Evolutionary conservation across 2,113 vertebrate species (phyloP), one percentile per base, ranked within the genome.

Genomic region (Cardinalis cardinalis): DNA sequence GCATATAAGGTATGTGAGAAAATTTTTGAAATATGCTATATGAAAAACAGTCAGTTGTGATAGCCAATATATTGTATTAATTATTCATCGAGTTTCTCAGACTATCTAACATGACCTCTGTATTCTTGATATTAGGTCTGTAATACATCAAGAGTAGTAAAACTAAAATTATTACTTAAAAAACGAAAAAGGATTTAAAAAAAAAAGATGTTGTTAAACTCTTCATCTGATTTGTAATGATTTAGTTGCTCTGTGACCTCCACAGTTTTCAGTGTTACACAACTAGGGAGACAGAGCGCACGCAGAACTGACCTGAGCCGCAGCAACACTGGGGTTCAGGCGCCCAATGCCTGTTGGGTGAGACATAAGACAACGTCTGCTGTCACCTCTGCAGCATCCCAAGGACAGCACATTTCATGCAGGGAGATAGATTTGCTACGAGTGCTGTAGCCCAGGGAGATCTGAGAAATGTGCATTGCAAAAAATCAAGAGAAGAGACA

Each of bases 401-500:
- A 89, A 73, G 74, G 40, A 92, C 43, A 46, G 74, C 52, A 70
- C 36, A 52, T 84, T 81, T 75, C n/a, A 90, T 28, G 15, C 40
- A 56, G 48, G 12, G 40, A 89, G 26, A 92, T 63, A 89, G 43
- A 85, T 77, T 87, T 91, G 71, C 63, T 76, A 17, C 0, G 0
- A 80, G 59, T 36, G 23, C 48, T 60, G 40, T 46, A 89, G 81
- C 36, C 48, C 60, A 53, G 74, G 70, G 68, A 84, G 25, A 56
- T 58, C 28, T 70, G 71, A 85, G 84, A 92, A 87, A 76, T 41
- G 70, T 4, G 3, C n/a, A 55, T 61, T 70, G 78, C 60, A 77
- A 82, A 76, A 92, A 93, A 93, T 85, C 78, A 89, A 85, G 74
- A 69, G 77, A 71, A 87, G 63, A 72, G 46, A 87, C 74, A 82